A percentile compares a stretch with the other conserved stretches of the same genome.
phyloP scores from a whole-genome alignment of 2,797 vertebrate species.

The Cichlasoma orientale region DNA sequence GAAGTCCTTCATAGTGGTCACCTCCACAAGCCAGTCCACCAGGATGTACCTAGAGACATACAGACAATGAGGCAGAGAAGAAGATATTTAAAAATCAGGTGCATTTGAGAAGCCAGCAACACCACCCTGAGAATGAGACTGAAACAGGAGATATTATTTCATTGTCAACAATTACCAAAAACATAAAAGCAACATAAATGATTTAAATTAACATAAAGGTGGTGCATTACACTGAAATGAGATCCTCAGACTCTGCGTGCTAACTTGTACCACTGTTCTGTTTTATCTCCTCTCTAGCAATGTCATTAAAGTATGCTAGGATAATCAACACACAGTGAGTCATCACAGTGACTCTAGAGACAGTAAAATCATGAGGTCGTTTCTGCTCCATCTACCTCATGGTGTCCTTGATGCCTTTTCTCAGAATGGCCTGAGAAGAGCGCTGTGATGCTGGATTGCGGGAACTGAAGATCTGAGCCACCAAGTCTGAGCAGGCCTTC shows the following conservation, averaged over 20 bases:
- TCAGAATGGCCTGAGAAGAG: constrained; percentile 80
- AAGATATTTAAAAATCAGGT: background rate
- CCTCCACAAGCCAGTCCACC: constrained; percentile 97
- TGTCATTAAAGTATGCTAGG: constrained; percentile 5
- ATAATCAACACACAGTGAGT: constrained; percentile 27
- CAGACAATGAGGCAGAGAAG: background rate
- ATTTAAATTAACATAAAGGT: background rate
- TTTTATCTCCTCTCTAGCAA: constrained; percentile 12
- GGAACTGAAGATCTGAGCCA: constrained; percentile 89
- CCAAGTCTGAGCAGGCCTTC: constrained; percentile 81
- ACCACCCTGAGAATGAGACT: too few species aligned
- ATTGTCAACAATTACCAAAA: too few species aligned
- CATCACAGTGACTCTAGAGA: constrained; percentile 9
- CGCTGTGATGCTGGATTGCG: constrained; percentile 74
- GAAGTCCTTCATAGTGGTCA: constrained; percentile 98
- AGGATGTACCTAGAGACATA: constrained; percentile 88
- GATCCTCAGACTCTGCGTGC: background rate
- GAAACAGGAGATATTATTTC: too few species aligned
- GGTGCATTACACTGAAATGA: background rate
- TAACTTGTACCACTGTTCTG: background rate
- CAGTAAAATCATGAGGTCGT: background rate
- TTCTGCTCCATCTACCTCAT: constrained; percentile 87
- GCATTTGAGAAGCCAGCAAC: too few species aligned
- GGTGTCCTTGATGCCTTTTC: constrained; percentile 92
- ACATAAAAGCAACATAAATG: too few species aligned